Percentiles rank a stretch among this genome's conserved stretches.
phyloP scores from a whole-genome alignment of 2,888 invertebrate species.

The Cataglyphis altisquamis region DNA sequence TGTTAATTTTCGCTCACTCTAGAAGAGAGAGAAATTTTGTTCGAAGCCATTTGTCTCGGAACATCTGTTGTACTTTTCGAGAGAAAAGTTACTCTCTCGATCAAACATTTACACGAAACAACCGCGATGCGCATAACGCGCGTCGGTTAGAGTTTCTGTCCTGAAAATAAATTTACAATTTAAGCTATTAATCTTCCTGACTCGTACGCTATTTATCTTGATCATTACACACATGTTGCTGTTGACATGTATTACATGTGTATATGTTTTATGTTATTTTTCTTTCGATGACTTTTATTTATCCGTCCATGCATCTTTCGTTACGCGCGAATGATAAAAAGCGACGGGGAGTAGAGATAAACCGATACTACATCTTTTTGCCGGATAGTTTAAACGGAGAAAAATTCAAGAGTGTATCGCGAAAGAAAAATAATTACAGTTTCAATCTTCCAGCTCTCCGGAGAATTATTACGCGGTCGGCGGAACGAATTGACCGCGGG shows the following conservation, averaged over 20 bases:
- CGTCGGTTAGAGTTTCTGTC: constrained; percentile 36
- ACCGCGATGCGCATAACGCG: constrained; percentile 55
- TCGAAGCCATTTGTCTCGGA: constrained; percentile 70
- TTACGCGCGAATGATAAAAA: constrained; percentile 13
- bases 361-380: constrained; percentile 67
- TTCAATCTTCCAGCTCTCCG: constrained; percentile 71
- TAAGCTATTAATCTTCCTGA: constrained; percentile 44
- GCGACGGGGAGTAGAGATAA: constrained; percentile 65
- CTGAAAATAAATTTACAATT: constrained; percentile 52
- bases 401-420: constrained; percentile 64
- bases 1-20: constrained; percentile 71
- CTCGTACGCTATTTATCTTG: constrained; percentile 39
- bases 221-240: constrained; percentile 31
- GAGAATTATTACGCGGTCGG: constrained; percentile 66
- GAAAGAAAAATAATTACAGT: constrained; percentile 79
- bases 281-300: constrained; percentile 26
- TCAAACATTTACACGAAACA: constrained; percentile 62
- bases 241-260: constrained; percentile 39
- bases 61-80: constrained; percentile 67
- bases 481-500: constrained; percentile 32
- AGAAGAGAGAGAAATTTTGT: constrained; percentile 63
- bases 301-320: constrained; percentile 23
- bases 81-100: constrained; percentile 68
- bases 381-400: constrained; percentile 55
- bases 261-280: constrained; percentile 29